A percentile compares a stretch with the other conserved stretches of the same genome.
Conservation (phyloP, 2,113 vertebrate species). For the Datnioides undecimradiatus region DNA sequence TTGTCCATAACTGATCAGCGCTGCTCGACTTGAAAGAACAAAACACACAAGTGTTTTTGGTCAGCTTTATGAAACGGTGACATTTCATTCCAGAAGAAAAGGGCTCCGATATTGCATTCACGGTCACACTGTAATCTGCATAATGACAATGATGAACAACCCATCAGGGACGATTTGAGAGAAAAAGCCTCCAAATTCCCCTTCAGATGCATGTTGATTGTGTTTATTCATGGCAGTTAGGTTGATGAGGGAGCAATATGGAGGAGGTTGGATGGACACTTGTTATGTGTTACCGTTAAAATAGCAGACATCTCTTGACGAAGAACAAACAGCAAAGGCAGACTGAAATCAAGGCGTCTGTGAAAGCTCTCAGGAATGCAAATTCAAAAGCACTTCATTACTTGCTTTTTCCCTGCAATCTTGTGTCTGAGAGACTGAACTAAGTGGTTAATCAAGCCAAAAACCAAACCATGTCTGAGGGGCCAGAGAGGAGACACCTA, state of each 20-base stretch:
- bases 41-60: constrained; percentile 71
- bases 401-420: constrained; percentile 79
- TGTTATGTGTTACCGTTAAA: constrained; percentile 72
- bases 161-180: constrained; percentile 66
- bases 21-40: constrained; percentile 43
- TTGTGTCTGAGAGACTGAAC: constrained; percentile 78
- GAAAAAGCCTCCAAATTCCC: constrained; percentile 67
- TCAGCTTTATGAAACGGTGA: constrained; percentile 57
- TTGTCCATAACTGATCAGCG: constrained; percentile 53
- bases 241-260: constrained; percentile 78
- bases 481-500: constrained; percentile 60
- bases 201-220: constrained; percentile 77
- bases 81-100: constrained; percentile 80
- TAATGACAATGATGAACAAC: constrained; percentile 76
- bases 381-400: constrained; percentile 84
- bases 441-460: constrained; percentile 83
- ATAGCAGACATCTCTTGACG: constrained; percentile 72
- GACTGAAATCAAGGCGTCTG: constrained; percentile 76
- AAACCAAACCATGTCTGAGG: constrained; percentile 64
- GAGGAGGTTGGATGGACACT: constrained; percentile 81
- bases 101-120: constrained; percentile 82
- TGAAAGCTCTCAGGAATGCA: constrained; percentile 73
- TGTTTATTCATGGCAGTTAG: constrained; percentile 81
- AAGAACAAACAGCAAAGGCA: constrained; percentile 76
- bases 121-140: constrained; percentile 83